These are phyloP conservation scores for Pogonus chalceus DNA, from an alignment of 1,140 invertebrate genomes.

Conservation along the genomic window DNA sequence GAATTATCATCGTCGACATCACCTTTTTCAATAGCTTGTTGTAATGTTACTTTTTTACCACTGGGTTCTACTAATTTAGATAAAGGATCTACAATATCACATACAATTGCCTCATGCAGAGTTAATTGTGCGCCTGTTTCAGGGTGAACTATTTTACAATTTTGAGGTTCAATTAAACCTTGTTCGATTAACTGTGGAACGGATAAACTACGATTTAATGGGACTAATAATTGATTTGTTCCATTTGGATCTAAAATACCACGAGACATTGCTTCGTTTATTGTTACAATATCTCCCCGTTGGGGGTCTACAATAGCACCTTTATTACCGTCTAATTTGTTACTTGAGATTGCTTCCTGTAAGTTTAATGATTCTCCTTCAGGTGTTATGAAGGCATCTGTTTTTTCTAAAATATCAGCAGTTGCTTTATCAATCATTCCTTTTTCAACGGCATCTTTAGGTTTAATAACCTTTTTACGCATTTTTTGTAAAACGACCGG, in stretches of 20 bases:
- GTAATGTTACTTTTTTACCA: slow-evolving; percentile 55
- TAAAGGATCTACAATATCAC: slow-evolving; percentile 74
- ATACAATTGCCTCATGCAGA: slow-evolving; percentile 72
- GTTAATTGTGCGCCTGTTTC: slow-evolving; percentile 69
- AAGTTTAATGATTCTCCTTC: slow-evolving; percentile 54
- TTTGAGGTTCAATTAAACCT: slow-evolving; percentile 68
- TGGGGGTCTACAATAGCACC: slow-evolving; percentile 77
- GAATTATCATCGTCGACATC: slow-evolving; percentile 65
- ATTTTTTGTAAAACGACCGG: slow-evolving; percentile 68
- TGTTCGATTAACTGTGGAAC: slow-evolving; percentile 72
- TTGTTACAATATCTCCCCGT: slow-evolving; percentile 64
- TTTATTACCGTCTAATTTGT: slow-evolving; percentile 61
- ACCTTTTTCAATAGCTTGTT: slow-evolving; percentile 68
- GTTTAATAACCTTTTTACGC: slow-evolving; percentile 58
- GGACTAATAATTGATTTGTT: slow-evolving; percentile 68
- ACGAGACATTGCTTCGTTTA: slow-evolving; percentile 73
- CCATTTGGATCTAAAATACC: slow-evolving; percentile 72
- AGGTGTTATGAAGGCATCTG: slow-evolving; percentile 43
- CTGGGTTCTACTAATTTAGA: slow-evolving; percentile 51
- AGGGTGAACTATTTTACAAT: slow-evolving; percentile 79
- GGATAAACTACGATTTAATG: slow-evolving; percentile 68
- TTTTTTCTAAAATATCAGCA: slow-evolving; percentile 51
- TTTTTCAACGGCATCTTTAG: slow-evolving; percentile 58
- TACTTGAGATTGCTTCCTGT: slow-evolving; percentile 63
- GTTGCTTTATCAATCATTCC: slow-evolving; percentile 68